A percentile compares a stretch with the other conserved stretches of the same genome.
Conservation (phyloP, 2,797 vertebrate species). For the Cossypha heuglini region DNA sequence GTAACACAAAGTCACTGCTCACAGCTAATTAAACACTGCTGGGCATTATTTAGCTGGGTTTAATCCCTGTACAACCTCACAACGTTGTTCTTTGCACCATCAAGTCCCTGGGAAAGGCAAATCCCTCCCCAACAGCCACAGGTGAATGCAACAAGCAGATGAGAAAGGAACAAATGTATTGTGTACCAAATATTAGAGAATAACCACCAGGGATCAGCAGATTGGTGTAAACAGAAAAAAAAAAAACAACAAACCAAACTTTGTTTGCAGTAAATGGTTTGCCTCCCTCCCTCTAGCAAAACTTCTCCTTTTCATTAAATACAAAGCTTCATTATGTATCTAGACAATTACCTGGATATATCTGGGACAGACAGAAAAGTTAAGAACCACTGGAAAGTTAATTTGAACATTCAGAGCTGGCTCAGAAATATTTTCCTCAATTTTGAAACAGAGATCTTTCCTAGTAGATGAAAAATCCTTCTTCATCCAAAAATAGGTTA, state of each 20-base stretch:
- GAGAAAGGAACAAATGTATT: neutral
- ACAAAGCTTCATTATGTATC: neutral
- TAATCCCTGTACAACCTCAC: neutral
- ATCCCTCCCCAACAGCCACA: neutral
- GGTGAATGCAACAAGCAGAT: fast-evolving
- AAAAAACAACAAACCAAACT: neutral
- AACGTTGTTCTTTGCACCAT: fast-evolving
- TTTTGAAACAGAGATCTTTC: neutral
- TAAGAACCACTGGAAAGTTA: neutral
- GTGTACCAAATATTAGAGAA: neutral
- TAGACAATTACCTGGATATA: neutral
- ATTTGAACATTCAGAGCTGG: neutral
- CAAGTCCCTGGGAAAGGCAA: neutral
- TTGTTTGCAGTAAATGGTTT: neutral
- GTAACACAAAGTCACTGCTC: neutral
- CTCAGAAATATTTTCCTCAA: neutral
- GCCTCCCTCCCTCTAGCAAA: neutral
- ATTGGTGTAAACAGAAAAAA: neutral
- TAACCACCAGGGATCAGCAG: neutral
- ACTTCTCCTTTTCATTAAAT: neutral
- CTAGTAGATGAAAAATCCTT: neutral
- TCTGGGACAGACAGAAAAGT: neutral
- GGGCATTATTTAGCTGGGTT: neutral
- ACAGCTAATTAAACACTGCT: neutral
- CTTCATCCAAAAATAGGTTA: slow-evolving; percentile 23